Percentiles rank a stretch among this genome's conserved stretches.
Conservation (phyloP, 2,797 vertebrate species). For the Anguilla pacifica region DNA sequence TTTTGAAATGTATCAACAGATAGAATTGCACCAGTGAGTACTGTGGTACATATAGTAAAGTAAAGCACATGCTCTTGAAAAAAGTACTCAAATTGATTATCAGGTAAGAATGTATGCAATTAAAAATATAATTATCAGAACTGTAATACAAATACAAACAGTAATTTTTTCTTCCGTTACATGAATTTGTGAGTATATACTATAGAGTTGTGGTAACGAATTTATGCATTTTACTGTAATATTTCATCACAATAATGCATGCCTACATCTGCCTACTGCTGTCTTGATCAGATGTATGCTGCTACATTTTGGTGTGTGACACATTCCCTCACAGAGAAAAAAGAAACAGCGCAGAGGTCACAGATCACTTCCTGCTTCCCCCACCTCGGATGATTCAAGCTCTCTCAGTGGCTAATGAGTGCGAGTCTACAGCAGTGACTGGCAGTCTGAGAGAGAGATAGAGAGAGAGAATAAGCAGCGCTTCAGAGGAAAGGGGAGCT, state of each 20-base stretch:
- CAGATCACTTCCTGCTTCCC: not conserved
- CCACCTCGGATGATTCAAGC: not conserved
- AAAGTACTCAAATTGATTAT: not conserved
- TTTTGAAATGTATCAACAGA: not conserved
- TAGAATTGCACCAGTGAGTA: not conserved
- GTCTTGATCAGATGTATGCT: not conserved
- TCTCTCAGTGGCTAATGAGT: slow-evolving; percentile 5
- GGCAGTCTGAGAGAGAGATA: not conserved
- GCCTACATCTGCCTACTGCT: not conserved
- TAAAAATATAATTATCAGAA: not conserved
- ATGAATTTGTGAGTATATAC: not conserved
- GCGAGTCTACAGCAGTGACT: not conserved
- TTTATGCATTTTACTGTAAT: not conserved
- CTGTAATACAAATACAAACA: not conserved
- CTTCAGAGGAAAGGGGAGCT: not conserved
- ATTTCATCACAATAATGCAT: not conserved
- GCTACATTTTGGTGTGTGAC: not conserved
- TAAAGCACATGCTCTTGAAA: not conserved
- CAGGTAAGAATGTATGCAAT: not conserved
- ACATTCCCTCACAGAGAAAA: not conserved
- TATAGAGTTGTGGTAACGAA: not conserved
- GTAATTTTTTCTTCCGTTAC: not conserved
- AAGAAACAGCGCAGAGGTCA: not conserved
- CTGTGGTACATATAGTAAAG: not conserved
- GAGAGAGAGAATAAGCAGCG: not conserved